A percentile compares a stretch with the other conserved stretches of the same genome.
Conservation (phyloP, 2,888 invertebrate genomes). For the Calameuta filiformis region DNA sequence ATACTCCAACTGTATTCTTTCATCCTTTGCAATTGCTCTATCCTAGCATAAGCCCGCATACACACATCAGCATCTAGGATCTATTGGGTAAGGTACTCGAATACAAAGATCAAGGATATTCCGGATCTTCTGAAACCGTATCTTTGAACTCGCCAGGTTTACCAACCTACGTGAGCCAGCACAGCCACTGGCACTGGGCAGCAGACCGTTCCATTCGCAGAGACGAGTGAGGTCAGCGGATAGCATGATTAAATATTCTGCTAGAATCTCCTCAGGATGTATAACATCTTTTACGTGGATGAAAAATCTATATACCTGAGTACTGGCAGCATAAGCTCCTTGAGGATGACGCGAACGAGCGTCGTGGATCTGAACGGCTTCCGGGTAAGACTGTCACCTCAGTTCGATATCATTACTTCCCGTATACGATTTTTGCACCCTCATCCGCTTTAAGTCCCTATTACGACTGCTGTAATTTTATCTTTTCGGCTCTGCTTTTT, state of each 20-base stretch:
- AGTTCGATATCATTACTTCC: background rate
- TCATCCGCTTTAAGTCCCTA: background rate
- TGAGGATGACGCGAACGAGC: background rate
- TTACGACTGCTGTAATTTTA: background rate
- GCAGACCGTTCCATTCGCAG: background rate
- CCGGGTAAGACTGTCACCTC: background rate
- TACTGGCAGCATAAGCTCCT: background rate
- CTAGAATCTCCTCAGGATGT: background rate
- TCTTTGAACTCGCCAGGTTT: background rate
- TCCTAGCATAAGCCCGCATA: background rate
- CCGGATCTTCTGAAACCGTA: background rate
- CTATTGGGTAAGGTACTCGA: background rate
- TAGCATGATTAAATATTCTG: background rate
- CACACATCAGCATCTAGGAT: background rate
- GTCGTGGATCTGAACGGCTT: background rate
- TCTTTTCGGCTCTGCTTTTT: background rate
- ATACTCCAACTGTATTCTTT: background rate
- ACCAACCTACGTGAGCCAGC: background rate
- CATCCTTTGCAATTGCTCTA: background rate
- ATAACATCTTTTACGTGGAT: background rate
- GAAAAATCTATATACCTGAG: background rate
- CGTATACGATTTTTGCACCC: background rate
- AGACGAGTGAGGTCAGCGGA: background rate
- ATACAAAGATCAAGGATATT: background rate
- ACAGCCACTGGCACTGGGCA: background rate